Percentiles rank a stretch among this genome's conserved stretches.
phyloP scores from a whole-genome alignment of 2,888 invertebrate species.

The Chaitophorus viminalis region DNA sequence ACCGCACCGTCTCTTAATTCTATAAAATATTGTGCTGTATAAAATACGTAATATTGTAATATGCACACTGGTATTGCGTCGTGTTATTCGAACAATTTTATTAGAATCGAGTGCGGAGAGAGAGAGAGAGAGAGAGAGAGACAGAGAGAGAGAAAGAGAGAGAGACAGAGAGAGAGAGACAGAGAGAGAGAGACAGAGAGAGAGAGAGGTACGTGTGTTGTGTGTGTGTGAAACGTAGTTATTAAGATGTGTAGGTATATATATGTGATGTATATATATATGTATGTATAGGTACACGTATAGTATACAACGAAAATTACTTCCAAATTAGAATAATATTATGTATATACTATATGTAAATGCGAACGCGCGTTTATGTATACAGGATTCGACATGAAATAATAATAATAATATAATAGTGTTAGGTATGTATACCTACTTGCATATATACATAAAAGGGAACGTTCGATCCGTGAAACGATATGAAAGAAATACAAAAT shows the following conservation, averaged over 20 bases:
- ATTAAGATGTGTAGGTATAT: not conserved
- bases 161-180: too few relatives aligned
- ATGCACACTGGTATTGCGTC: not conserved
- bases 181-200: too few relatives aligned
- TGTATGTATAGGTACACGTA: too few relatives aligned
- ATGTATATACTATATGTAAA: too few relatives aligned
- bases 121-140: too few relatives aligned
- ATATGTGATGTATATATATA: not conserved
- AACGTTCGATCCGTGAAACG: not conserved
- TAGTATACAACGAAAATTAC: not conserved
- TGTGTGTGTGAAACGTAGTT: not conserved
- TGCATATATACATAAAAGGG: not conserved
- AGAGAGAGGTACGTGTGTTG: not conserved
- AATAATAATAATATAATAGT: not conserved
- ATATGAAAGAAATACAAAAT: not conserved
- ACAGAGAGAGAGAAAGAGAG: too few relatives aligned
- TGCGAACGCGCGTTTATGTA: not conserved
- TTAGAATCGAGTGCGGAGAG: not conserved
- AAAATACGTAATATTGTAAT: not conserved
- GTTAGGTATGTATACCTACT: not conserved
- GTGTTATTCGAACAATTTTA: not conserved
- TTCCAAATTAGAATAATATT: not conserved
- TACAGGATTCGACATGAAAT: not conserved
- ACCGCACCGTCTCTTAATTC: too few relatives aligned
- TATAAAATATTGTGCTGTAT: too few relatives aligned